A percentile compares a stretch with the other conserved stretches of the same genome.
Conservation (phyloP, 1,140 invertebrate species). For the Brevipalpus yothersi region DNA sequence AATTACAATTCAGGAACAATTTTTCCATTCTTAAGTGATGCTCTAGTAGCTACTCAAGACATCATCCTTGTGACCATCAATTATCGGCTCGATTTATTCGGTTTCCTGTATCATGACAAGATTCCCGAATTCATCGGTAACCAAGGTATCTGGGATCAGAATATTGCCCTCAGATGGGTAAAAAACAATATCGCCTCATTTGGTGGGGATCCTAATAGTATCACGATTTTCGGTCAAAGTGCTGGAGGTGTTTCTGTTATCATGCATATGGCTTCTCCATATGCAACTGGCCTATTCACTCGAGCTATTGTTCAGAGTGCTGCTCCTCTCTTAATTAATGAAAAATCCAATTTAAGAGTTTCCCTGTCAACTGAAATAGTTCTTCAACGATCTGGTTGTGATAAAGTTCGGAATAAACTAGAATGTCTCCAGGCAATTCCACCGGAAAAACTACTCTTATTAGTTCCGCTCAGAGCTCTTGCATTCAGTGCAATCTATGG, state of each 20-base stretch:
- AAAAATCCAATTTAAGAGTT: too few relatives aligned
- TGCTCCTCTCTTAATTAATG: too few relatives aligned
- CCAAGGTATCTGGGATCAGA: slow-evolving; percentile 13
- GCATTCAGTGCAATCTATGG: too few relatives aligned
- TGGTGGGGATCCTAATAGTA: slow-evolving; percentile 12
- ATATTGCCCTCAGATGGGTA: slow-evolving; percentile 13
- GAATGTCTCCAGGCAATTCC: too few relatives aligned
- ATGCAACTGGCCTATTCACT: slow-evolving; percentile 9
- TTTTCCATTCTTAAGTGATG: too few relatives aligned
- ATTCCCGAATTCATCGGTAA: slow-evolving; percentile 15
- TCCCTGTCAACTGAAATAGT: too few relatives aligned
- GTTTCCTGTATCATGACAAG: slow-evolving; percentile 50
- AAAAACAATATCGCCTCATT: slow-evolving; percentile 12
- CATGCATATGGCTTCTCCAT: slow-evolving; percentile 19
- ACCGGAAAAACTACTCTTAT: too few relatives aligned
- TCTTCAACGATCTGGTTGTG: too few relatives aligned
- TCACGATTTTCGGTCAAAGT: slow-evolving; percentile 28
- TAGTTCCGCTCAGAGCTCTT: too few relatives aligned
- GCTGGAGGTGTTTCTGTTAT: slow-evolving; percentile 18
- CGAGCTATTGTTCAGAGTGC: too few relatives aligned
- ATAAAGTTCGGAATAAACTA: too few relatives aligned
- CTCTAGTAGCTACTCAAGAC: slow-evolving; percentile 31
- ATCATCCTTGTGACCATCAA: slow-evolving; percentile 42
- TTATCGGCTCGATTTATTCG: slow-evolving; percentile 38
- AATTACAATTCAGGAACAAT: background rate